phyloP scores from a whole-genome alignment of 2,888 invertebrate species.

The Drepanosiphum platanoidis region DNA sequence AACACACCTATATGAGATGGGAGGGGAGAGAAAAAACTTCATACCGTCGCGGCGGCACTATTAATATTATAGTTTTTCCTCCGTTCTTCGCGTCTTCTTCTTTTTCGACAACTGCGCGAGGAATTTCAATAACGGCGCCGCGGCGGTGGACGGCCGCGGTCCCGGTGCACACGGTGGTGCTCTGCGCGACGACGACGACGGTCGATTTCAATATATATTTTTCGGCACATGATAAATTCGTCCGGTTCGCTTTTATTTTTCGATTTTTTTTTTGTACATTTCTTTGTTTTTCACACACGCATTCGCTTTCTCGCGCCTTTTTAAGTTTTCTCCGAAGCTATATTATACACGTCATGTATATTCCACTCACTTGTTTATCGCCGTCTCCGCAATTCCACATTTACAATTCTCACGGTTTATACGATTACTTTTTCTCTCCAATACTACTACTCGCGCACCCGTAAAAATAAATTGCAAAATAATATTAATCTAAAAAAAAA shows the following conservation, averaged over 20 bases:
- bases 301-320: background rate
- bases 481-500: background rate
- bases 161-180: no score
- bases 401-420: background rate
- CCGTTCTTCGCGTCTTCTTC: background rate
- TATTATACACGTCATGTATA: background rate
- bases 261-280: background rate
- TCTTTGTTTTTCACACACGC: background rate
- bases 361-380: background rate
- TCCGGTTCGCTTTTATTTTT: slow-evolving; percentile 41
- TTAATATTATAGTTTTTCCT: slow-evolving; percentile 51
- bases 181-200: no score
- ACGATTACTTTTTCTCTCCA: background rate
- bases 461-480: background rate
- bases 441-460: background rate
- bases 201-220: slow-evolving; percentile 52
- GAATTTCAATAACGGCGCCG: slow-evolving; percentile 58
- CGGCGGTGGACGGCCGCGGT: background rate
- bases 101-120: slow-evolving; percentile 26
- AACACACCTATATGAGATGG: background rate
- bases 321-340: background rate
- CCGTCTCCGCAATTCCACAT: background rate
- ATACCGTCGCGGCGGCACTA: background rate
- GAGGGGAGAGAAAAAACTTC: background rate
- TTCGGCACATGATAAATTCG: slow-evolving; percentile 44